phyloP scores from a whole-genome alignment of 2,888 invertebrate genomes.

The Nomada ferruginata region DNA sequence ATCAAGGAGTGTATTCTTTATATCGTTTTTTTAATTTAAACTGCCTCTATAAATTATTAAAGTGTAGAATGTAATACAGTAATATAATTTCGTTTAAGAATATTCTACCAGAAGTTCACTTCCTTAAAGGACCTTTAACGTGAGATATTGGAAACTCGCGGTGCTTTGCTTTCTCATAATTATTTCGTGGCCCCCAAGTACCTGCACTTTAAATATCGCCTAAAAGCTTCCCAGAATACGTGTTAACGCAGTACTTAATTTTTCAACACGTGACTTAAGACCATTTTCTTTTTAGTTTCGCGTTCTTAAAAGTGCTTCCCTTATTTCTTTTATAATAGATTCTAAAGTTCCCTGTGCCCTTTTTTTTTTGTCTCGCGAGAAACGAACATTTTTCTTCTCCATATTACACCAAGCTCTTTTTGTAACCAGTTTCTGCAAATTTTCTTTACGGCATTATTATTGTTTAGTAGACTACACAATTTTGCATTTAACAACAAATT shows the following conservation, averaged over 20 bases:
- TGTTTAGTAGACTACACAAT: no score
- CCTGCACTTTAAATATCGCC: slow-evolving; percentile 30
- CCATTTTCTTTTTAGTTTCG: neutral
- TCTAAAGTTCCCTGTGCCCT: neutral
- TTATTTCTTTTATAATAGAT: neutral
- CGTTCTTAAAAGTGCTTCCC: neutral
- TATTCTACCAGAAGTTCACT: slow-evolving; percentile 31
- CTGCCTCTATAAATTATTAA: no score
- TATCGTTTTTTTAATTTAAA: no score
- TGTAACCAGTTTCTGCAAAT: no score
- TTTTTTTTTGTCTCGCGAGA: no score
- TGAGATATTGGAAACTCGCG: slow-evolving; percentile 26
- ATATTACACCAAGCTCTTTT: no score
- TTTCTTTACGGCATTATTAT: no score
- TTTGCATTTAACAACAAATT: no score
- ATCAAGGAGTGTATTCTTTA: no score
- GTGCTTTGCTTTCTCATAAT: slow-evolving; percentile 20
- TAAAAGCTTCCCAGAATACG: slow-evolving; percentile 13
- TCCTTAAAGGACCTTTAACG: slow-evolving; percentile 26
- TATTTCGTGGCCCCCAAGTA: slow-evolving; percentile 19
- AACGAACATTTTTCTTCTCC: no score
- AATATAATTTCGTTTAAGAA: slow-evolving; percentile 26
- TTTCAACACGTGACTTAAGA: neutral
- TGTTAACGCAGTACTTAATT: neutral
- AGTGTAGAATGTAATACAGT: no score